phyloP scores from a whole-genome alignment of 2,888 invertebrate species.

The Taphrorychus bicolor region DNA sequence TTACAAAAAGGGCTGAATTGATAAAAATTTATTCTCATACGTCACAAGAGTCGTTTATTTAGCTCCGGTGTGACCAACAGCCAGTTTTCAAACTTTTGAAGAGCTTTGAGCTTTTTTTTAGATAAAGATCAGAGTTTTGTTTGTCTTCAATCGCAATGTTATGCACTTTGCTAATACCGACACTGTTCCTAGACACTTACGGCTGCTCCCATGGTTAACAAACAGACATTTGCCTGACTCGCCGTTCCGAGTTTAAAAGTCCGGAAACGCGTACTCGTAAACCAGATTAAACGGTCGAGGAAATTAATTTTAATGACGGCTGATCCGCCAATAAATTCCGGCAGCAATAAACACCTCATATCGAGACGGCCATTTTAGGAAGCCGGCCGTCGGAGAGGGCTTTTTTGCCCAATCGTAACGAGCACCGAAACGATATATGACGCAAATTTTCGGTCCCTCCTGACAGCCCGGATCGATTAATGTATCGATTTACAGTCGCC shows the following conservation, averaged over 20 bases:
- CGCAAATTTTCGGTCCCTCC: constrained; percentile 33
- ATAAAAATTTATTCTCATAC: too few relatives aligned
- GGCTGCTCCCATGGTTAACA: too few relatives aligned
- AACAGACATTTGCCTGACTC: neutral
- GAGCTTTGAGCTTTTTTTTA: too few relatives aligned
- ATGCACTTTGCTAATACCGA: too few relatives aligned
- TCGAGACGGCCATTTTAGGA: constrained; percentile 29
- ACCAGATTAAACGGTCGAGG: neutral
- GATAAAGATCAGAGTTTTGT: too few relatives aligned
- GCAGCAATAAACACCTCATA: constrained; percentile 36
- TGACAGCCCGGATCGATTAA: constrained; percentile 31
- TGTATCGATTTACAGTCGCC: constrained; percentile 34
- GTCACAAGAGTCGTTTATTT: too few relatives aligned
- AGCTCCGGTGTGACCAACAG: too few relatives aligned
- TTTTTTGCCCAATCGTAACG: constrained; percentile 22
- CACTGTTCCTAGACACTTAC: too few relatives aligned
- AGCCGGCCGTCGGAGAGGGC: constrained; percentile 17
- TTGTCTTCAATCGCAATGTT: too few relatives aligned
- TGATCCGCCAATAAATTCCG: constrained; percentile 21
- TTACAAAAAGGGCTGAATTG: too few relatives aligned
- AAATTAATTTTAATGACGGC: constrained; percentile 14
- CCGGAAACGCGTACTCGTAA: neutral
- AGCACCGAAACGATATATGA: constrained; percentile 24
- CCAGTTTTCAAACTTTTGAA: too few relatives aligned
- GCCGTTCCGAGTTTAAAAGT: neutral